Evolutionary conservation across 1,140 invertebrate species (phyloP).

Genomic region (Pentalonia nigronervosa): DNA sequence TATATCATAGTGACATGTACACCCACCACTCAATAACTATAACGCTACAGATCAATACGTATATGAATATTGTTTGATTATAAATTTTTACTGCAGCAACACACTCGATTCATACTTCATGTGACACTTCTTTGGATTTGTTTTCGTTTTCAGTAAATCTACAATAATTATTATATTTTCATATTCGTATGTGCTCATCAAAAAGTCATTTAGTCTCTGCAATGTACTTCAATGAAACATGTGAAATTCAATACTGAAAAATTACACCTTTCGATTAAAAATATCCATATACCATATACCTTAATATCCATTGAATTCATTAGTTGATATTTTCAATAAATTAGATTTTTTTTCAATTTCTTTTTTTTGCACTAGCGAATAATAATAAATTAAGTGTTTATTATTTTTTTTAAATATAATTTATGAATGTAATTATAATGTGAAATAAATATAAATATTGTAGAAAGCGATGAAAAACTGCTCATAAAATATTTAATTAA

Average conservation of each 20-base stretch:
- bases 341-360: background rate
- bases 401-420: background rate
- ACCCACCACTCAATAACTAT: background rate
- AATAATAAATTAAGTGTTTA: background rate
- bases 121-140: background rate
- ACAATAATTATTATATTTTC: background rate
- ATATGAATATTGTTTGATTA: background rate
- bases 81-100: background rate
- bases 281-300: background rate
- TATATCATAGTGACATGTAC: background rate
- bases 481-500: background rate
- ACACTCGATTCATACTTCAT: background rate
- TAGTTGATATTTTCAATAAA: background rate
- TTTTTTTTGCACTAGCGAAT: background rate
- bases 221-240: background rate
- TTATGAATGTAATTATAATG: background rate
- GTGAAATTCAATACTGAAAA: background rate
- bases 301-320: background rate
- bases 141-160: background rate
- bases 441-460: background rate
- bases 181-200: background rate
- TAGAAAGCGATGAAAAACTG: background rate
- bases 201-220: background rate
- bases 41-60: background rate
- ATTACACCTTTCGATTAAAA: background rate